Evolutionary conservation across 1,140 invertebrate genomes (phyloP), one percentile per base, ranked within the genome.

Genomic region (Trichoplusia ni): DNA sequence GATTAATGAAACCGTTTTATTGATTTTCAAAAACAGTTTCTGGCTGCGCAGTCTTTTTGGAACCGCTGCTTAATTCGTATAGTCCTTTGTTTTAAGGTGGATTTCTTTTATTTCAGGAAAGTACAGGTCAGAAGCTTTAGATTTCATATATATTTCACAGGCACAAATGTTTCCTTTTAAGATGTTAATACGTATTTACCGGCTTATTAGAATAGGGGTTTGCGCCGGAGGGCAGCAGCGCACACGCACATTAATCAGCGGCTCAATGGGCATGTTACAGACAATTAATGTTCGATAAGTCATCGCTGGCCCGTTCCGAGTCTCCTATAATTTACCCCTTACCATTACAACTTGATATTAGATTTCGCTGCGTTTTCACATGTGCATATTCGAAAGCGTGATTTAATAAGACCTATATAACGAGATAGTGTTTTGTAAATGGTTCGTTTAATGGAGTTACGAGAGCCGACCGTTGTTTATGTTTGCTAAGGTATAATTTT

Each of bases 201-300:
- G n/a, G n/a, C n/a, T n/a, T n/a, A n/a, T n/a, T n/a, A 33, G 33
- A 38, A 62, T 51, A 51, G 35, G 59, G 23, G 33, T 62, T 58
- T 33, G 11, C 16, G 60, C 65, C 27, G 46, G 13, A 47, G 59
- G 62, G 59, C 35, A 47, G 31, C 42, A 42, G 33, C 31, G 53
- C 33, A 53, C 56, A 51, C 25, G 62, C 47, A 21, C 67, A 77
- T 77, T 71, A 74, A 77, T 77, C 75, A 71, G 44, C 31, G 13
- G 29, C 56, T 69, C 63, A 67, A 75, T 75, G 62, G 62, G 64
- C 69, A 63, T 72, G 66, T 77, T 77, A 67, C 44, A 61, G 61
- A 69, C 67, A 75, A 69, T 77, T 67, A 75, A 75, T 71, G 73
- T 49, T 18, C 51, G 35, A 69, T 75, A 69, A 75, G 37, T 71